These are phyloP conservation scores for Diceros bicornis DNA, from an alignment of 2,797 vertebrate genomes.

Conservation along the genomic window DNA sequence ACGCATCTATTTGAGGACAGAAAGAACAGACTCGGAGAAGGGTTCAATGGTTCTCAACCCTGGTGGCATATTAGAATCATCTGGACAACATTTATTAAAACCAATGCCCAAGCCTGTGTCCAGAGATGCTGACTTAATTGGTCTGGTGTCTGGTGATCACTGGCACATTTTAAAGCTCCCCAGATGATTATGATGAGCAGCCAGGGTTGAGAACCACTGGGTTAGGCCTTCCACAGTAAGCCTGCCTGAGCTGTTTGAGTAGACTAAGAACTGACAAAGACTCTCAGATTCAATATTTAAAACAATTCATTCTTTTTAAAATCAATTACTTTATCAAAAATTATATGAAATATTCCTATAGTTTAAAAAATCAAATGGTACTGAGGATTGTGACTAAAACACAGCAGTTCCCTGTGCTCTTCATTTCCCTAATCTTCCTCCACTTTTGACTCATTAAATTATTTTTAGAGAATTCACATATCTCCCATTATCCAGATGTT, in stretches of 20 bases:
- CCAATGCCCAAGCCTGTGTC: background rate
- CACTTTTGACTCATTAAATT: background rate
- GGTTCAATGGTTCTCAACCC: background rate
- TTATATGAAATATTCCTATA: background rate
- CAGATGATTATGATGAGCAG: background rate
- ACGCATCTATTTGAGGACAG: background rate
- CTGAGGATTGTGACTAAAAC: slow-evolving; percentile 3
- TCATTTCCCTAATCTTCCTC: background rate
- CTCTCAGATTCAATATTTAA: background rate
- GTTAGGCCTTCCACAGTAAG: background rate
- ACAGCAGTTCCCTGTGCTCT: background rate
- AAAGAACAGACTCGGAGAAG: background rate
- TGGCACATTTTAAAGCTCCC: background rate
- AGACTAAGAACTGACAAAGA: background rate
- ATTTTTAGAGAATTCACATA: slow-evolving; percentile 18
- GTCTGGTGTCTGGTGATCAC: background rate
- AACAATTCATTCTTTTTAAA: background rate
- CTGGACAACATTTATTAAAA: background rate
- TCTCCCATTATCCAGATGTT: background rate
- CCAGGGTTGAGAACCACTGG: background rate
- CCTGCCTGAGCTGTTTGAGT: background rate
- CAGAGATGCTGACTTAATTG: background rate
- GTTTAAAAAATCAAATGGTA: slow-evolving; percentile 19
- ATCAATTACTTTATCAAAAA: slow-evolving; percentile 5
- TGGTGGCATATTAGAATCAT: background rate